phyloP scores from a whole-genome alignment of 1,140 invertebrate species.

The Stenopsyche tienmushanensis region DNA sequence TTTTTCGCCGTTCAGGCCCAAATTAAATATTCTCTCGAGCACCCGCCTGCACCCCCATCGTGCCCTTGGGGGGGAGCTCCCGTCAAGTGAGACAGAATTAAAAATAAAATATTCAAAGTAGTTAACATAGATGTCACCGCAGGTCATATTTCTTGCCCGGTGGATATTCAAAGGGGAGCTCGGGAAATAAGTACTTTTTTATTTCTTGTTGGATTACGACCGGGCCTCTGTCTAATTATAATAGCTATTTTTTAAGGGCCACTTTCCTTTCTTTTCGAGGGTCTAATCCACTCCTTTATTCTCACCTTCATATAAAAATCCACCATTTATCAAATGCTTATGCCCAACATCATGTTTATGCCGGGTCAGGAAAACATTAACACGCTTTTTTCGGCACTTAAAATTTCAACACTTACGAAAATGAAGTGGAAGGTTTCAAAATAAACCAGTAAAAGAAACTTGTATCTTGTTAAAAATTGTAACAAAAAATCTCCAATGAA shows the following conservation, averaged over 20 bases:
- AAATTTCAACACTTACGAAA: too few species aligned
- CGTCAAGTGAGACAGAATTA: constrained; percentile 31
- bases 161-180: too few species aligned
- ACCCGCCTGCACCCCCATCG: constrained; percentile 3
- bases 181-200: too few species aligned
- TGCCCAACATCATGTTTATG: too few species aligned
- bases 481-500: too few species aligned
- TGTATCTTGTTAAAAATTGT: too few species aligned
- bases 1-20: constrained; percentile 22
- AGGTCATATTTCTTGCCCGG: constrained; percentile 25
- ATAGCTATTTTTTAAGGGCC: background rate
- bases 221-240: background rate
- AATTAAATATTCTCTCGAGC: constrained; percentile 37
- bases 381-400: too few species aligned
- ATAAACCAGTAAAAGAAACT: too few species aligned
- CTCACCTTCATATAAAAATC: constrained; percentile 8
- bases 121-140: constrained; percentile 36
- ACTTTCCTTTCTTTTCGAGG: constrained; percentile 6
- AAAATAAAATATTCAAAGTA: constrained; percentile 39
- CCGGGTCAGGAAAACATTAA: too few species aligned
- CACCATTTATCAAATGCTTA: constrained; percentile 19
- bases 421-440: too few species aligned
- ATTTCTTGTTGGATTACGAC: constrained; percentile 1
- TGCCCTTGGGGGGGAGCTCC: constrained; percentile 6
- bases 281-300: constrained; percentile 16